A percentile compares a stretch with the other conserved stretches of the same genome.
phyloP scores from a whole-genome alignment of 2,113 vertebrate genomes.

The Pongo abelii region DNA sequence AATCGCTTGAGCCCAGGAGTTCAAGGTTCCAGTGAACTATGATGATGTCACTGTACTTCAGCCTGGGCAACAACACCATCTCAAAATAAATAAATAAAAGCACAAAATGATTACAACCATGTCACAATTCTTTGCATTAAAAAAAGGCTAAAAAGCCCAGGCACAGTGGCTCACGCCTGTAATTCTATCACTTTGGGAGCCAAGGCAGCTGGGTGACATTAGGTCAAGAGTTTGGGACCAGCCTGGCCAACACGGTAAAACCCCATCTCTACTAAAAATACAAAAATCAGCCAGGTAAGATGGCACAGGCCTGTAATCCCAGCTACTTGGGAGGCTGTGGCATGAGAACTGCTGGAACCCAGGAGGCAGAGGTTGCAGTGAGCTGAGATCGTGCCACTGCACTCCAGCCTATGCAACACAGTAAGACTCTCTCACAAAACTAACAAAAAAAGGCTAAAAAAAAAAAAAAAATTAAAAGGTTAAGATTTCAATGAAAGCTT shows the following conservation, averaged over 20 bases:
- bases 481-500: background rate
- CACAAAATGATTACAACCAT: background rate
- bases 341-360: background rate
- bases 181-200: no score
- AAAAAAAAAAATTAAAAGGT: background rate
- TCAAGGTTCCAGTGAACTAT: background rate
- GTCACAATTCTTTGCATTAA: background rate
- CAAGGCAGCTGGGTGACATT: no score
- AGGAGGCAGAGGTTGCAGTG: background rate
- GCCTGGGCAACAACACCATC: no score
- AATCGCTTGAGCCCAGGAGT: background rate
- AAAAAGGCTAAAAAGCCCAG: background rate
- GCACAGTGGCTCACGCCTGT: background rate
- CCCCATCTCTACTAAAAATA: no score
- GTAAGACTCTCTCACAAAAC: background rate
- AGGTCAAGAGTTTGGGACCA: no score
- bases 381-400: background rate
- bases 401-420: background rate
- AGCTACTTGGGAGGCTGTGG: background rate
- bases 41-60: no score
- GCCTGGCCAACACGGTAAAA: no score
- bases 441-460: no score
- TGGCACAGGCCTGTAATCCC: no score
- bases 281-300: no score
- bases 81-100: background rate